These are phyloP conservation scores for Sthenelais limicola DNA, from an alignment of 2,888 invertebrate genomes.

Conservation along the genomic window DNA sequence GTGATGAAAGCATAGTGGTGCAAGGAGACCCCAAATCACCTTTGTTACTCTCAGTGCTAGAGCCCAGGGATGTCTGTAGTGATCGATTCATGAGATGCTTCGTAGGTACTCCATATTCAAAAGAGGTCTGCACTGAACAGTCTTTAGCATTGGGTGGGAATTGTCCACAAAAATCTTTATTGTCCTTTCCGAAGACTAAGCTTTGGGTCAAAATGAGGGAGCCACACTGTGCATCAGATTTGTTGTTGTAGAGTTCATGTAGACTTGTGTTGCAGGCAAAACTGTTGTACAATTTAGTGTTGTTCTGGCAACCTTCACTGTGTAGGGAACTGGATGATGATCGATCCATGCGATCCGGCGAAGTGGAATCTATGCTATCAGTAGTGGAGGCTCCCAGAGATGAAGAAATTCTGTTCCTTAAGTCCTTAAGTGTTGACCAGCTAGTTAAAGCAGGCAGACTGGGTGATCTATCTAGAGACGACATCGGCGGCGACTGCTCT, in stretches of 20 bases:
- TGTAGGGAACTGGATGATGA: slow-evolving; percentile 16
- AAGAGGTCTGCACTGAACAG: slow-evolving; percentile 49
- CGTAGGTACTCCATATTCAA: slow-evolving; percentile 37
- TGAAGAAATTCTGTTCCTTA: slow-evolving; percentile 9
- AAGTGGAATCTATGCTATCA: slow-evolving; percentile 34
- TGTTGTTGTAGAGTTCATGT: slow-evolving; percentile 6
- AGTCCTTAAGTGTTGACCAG: slow-evolving; percentile 41
- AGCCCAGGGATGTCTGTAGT: slow-evolving; percentile 48
- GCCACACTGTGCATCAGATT: slow-evolving; percentile 34
- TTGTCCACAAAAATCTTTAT: slow-evolving; percentile 40
- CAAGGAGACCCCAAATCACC: slow-evolving; percentile 23
- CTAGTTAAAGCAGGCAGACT: slow-evolving; percentile 26
- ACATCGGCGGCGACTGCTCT: slow-evolving; percentile 22
- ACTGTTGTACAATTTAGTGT: slow-evolving; percentile 26
- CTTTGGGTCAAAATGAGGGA: slow-evolving; percentile 35
- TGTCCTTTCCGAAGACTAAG: slow-evolving; percentile 32
- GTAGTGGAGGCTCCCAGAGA: slow-evolving; percentile 21
- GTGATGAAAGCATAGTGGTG: too few species aligned
- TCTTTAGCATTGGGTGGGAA: slow-evolving; percentile 44
- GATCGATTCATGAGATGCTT: slow-evolving; percentile 46
- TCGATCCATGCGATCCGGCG: slow-evolving; percentile 6
- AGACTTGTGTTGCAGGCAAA: slow-evolving; percentile 32
- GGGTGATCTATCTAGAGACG: background rate
- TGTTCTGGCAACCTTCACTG: slow-evolving; percentile 14
- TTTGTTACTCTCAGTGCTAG: slow-evolving; percentile 37